phyloP scores from a whole-genome alignment of 2,113 vertebrate genomes.

The Trinectes maculatus region DNA sequence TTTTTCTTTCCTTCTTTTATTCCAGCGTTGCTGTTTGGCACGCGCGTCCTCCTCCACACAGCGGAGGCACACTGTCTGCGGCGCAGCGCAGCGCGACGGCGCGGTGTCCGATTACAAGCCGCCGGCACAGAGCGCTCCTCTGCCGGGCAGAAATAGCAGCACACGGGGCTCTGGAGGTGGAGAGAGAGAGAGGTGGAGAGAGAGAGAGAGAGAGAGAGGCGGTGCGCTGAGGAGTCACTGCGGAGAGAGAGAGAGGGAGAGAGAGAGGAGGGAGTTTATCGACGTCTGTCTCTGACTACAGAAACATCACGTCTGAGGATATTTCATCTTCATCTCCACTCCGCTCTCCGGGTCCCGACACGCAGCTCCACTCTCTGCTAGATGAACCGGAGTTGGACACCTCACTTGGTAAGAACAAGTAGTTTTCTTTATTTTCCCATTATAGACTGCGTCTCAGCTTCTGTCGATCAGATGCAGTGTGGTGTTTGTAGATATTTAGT shows the following conservation, averaged over 20 bases:
- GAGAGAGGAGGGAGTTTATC: conserved; percentile 25
- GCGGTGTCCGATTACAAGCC: conserved; percentile 78
- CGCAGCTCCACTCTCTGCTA: conserved; percentile 65
- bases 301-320: conserved; percentile 57
- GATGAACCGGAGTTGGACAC: conserved; percentile 77
- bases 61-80: conserved; percentile 66
- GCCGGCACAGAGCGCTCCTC: conserved; percentile 64
- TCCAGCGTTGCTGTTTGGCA: conserved; percentile 15
- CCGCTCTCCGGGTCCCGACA: conserved; percentile 63
- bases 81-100: conserved; percentile 74
- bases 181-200: not conserved
- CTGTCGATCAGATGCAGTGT: too few relatives aligned
- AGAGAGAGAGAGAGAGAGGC: not conserved
- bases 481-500: too few relatives aligned
- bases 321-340: conserved; percentile 50
- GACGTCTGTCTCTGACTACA: conserved; percentile 25
- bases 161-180: conserved; percentile 53
- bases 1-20: not conserved
- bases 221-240: conserved; percentile 30
- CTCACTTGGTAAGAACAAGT: conserved; percentile 76
- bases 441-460: not conserved
- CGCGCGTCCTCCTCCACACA: not conserved
- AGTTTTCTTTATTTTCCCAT: too few relatives aligned
- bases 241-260: conserved; percentile 11
- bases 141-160: conserved; percentile 61